Conservation (phyloP, 1,140 invertebrate species). For the Hormaphis cornu region DNA sequence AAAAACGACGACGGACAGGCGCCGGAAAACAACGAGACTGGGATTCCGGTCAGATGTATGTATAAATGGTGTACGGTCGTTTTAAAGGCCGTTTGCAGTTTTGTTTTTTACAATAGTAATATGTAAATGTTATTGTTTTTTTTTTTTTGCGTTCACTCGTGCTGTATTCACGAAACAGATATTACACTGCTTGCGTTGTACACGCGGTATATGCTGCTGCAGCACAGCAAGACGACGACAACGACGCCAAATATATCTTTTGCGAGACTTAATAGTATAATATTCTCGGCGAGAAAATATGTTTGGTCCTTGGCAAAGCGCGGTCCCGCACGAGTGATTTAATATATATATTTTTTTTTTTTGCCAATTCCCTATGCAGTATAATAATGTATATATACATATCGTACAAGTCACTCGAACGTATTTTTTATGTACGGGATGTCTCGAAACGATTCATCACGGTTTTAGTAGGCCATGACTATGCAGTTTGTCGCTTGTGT, state of each 20-base stretch:
- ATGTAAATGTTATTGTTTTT: slow-evolving; percentile 17
- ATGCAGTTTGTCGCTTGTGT: too few relatives aligned
- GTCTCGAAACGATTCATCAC: too few relatives aligned
- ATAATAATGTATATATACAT: neutral
- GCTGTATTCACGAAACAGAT: too few relatives aligned
- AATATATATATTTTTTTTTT: too few relatives aligned
- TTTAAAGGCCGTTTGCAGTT: neutral
- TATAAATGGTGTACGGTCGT: neutral
- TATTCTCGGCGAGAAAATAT: neutral
- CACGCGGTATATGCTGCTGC: too few relatives aligned
- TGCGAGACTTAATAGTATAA: neutral
- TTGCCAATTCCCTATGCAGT: neutral
- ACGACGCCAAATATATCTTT: slow-evolving; percentile 16
- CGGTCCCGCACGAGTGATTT: neutral
- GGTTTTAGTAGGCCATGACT: too few relatives aligned
- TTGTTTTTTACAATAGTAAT: neutral
- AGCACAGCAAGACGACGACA: too few relatives aligned
- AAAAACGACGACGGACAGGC: too few relatives aligned
- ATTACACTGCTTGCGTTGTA: too few relatives aligned
- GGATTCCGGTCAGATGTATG: neutral
- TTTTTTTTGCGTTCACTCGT: too few relatives aligned
- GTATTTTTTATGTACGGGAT: too few relatives aligned
- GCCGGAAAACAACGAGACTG: too few relatives aligned
- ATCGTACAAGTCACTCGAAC: neutral
- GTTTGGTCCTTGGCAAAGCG: neutral